Percentiles rank a stretch among this genome's conserved stretches.
Conservation (phyloP, 2,113 vertebrate species). For the Clarias macrocephalus region DNA sequence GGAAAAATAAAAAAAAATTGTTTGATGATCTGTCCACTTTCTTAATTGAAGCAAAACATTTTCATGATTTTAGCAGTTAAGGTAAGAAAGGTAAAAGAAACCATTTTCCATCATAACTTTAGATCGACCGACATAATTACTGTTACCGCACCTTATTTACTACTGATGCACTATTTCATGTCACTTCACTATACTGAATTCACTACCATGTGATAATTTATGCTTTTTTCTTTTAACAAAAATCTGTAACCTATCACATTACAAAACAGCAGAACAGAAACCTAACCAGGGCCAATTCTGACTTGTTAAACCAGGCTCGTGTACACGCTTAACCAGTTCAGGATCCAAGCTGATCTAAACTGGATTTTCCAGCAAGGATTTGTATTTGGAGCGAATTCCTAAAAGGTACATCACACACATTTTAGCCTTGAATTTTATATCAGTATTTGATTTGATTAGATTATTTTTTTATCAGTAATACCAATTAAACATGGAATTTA, state of each 20-base stretch:
- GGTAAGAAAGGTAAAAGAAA: neutral
- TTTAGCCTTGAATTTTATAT: neutral
- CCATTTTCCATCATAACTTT: neutral
- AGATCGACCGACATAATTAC: neutral
- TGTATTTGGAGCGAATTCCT: neutral
- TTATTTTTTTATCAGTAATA: neutral
- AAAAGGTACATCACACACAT: neutral
- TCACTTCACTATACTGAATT: neutral
- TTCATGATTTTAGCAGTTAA: neutral
- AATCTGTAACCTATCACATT: neutral
- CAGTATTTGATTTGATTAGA: no score
- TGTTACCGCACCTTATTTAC: neutral
- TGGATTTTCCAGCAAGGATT: constrained; percentile 8
- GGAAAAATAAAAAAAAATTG: no score
- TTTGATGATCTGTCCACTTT: no score
- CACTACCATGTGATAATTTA: neutral
- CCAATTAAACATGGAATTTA: neutral
- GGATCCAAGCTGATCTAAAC: neutral
- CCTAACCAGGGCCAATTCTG: neutral
- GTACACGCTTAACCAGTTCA: neutral
- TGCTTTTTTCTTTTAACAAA: neutral
- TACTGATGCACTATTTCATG: neutral
- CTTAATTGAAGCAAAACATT: neutral
- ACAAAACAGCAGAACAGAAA: neutral
- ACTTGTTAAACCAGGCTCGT: neutral